A percentile compares a stretch with the other conserved stretches of the same genome.
These are phyloP conservation scores for Polyommatus icarus DNA, from an alignment of 2,888 invertebrate genomes.

Conservation along the genomic window DNA sequence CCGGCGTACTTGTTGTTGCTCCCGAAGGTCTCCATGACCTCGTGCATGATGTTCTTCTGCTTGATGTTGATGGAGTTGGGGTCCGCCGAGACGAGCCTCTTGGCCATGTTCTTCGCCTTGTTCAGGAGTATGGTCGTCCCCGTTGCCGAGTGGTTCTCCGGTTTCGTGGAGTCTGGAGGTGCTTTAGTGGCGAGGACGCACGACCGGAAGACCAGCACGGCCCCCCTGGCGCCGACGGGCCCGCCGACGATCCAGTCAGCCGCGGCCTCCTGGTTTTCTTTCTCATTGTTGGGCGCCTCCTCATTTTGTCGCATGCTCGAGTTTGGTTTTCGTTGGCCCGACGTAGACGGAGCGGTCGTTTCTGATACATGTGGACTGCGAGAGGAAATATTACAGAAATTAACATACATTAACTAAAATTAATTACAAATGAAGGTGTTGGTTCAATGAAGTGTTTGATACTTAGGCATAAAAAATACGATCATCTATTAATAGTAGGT, in stretches of 20 bases:
- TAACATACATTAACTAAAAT: not conserved
- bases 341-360: constrained; percentile 70
- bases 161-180: constrained; percentile 66
- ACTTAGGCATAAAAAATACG: too few relatives aligned
- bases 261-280: constrained; percentile 60
- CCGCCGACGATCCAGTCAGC: constrained; percentile 81
- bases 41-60: constrained; percentile 73
- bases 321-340: constrained; percentile 61
- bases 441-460: not conserved
- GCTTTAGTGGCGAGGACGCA: constrained; percentile 78
- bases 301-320: constrained; percentile 71
- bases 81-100: constrained; percentile 66
- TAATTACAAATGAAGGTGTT: not conserved
- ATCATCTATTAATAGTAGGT: too few relatives aligned
- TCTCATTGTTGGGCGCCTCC: constrained; percentile 59
- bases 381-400: constrained; percentile 38
- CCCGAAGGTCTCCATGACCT: constrained; percentile 75
- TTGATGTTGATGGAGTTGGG: constrained; percentile 66
- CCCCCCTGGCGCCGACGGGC: constrained; percentile 81
- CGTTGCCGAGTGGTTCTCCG: constrained; percentile 66
- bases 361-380: constrained; percentile 78
- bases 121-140: constrained; percentile 68
- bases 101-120: constrained; percentile 74
- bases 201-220: constrained; percentile 85
- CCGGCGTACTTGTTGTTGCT: constrained; percentile 55